phyloP scores from a whole-genome alignment of 2,113 vertebrate species.

The Tiliqua scincoides region DNA sequence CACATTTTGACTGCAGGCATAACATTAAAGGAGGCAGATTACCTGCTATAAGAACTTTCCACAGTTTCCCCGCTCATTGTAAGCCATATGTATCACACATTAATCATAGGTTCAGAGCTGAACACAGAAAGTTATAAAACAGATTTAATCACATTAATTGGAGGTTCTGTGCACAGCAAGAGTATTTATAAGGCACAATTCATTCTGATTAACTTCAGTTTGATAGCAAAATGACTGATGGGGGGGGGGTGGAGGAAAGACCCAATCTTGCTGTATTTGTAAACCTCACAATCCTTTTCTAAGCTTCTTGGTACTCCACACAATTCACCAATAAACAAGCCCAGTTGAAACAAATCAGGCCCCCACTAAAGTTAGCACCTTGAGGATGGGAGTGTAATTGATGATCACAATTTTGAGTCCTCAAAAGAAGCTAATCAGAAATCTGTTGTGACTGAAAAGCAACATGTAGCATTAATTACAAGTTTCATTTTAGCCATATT shows the following conservation, averaged over 20 bases:
- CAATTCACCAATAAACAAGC: not conserved
- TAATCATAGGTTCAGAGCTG: conserved; percentile 31
- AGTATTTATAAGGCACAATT: conserved; percentile 21
- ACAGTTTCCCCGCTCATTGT: conserved; percentile 11
- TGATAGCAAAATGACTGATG: conserved; percentile 22
- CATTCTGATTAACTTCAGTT: conserved; percentile 41
- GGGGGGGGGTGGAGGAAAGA: not conserved
- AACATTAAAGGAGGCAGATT: conserved; percentile 43
- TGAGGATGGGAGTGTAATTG: not conserved
- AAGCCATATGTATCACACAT: not conserved
- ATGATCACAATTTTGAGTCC: not conserved
- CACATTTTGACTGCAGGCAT: conserved; percentile 5
- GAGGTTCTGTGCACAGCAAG: conserved; percentile 25
- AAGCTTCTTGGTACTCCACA: not conserved
- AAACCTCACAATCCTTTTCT: not conserved
- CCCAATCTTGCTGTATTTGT: not conserved
- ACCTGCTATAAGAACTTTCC: conserved; percentile 15
- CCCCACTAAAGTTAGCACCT: not conserved
- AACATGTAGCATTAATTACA: conserved; percentile 5
- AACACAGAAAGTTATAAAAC: conserved; percentile 44
- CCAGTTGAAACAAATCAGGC: not conserved
- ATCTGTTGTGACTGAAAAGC: conserved; percentile 20
- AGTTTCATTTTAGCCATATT: not conserved
- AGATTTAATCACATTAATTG: conserved; percentile 46
- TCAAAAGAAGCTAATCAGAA: conserved; percentile 2